phyloP scores from a whole-genome alignment of 2,797 vertebrate genomes.

The Lophura swinhoii region DNA sequence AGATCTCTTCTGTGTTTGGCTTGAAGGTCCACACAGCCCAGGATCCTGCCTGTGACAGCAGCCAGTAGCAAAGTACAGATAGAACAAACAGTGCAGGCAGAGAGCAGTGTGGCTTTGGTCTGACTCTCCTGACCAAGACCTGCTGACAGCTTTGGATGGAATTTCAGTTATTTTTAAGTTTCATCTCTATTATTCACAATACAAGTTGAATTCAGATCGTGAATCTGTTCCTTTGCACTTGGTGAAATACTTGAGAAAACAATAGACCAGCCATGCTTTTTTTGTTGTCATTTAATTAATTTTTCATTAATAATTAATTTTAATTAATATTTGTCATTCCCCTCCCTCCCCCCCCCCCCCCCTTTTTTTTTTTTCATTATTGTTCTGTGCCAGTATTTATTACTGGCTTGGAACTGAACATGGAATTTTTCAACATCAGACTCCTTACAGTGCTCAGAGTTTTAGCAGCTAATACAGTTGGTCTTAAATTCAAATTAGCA shows the following conservation, averaged over 20 bases:
- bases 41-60: neutral
- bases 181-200: neutral
- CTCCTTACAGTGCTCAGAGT: conserved; percentile 23
- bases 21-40: neutral
- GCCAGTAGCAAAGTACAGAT: neutral
- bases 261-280: neutral
- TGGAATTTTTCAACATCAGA: neutral
- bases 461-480: neutral
- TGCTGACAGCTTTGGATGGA: neutral
- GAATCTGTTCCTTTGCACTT: neutral
- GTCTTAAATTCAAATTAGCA: conserved; percentile 56
- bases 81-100: neutral
- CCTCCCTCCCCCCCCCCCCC: neutral
- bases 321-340: neutral
- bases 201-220: conserved; percentile 12
- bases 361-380: neutral
- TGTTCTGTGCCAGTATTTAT: conserved; percentile 24
- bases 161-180: neutral
- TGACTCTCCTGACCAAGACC: neutral
- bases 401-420: neutral
- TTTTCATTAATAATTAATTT: too few species aligned
- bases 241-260: conserved; percentile 15
- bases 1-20: neutral
- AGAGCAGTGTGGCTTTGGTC: neutral
- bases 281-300: conserved; percentile 17